Percentiles rank a stretch among this genome's conserved stretches.
Conservation (phyloP, 2,888 invertebrate genomes). For the Archips xylosteana region DNA sequence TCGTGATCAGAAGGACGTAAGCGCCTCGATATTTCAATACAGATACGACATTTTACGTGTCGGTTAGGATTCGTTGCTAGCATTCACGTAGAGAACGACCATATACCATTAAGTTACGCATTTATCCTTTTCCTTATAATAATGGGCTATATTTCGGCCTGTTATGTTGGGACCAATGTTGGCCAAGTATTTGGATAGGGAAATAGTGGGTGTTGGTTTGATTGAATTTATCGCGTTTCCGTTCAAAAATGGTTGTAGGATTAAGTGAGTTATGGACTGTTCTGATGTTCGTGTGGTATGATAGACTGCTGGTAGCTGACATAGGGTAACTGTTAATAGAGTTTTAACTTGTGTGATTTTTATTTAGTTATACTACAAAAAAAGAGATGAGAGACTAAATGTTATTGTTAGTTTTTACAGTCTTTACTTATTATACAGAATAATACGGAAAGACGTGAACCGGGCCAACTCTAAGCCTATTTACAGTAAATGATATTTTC, state of each 20-base stretch:
- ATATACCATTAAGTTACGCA: constrained; percentile 34
- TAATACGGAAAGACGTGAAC: too few species aligned
- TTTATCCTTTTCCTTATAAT: constrained; percentile 33
- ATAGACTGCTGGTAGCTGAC: too few species aligned
- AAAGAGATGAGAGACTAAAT: too few species aligned
- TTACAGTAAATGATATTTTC: too few species aligned
- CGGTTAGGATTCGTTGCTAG: constrained; percentile 1
- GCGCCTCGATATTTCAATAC: not conserved
- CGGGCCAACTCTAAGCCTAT: too few species aligned
- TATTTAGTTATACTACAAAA: too few species aligned
- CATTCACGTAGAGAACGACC: constrained; percentile 14
- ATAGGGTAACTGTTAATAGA: too few species aligned
- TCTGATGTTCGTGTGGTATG: too few species aligned
- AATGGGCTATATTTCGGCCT: constrained; percentile 30
- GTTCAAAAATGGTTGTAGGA: not conserved
- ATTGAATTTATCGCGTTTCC: not conserved
- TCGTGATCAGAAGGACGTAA: not conserved
- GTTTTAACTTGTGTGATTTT: too few species aligned
- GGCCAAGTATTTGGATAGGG: constrained; percentile 11
- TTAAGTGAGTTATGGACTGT: too few species aligned
- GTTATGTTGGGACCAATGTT: constrained; percentile 11
- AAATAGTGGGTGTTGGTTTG: not conserved
- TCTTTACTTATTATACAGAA: too few species aligned
- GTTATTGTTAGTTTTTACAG: too few species aligned
- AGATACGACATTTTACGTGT: not conserved